These are phyloP conservation scores for Lithophane leautieri DNA, from an alignment of 2,888 invertebrate species.

Conservation along the genomic window DNA sequence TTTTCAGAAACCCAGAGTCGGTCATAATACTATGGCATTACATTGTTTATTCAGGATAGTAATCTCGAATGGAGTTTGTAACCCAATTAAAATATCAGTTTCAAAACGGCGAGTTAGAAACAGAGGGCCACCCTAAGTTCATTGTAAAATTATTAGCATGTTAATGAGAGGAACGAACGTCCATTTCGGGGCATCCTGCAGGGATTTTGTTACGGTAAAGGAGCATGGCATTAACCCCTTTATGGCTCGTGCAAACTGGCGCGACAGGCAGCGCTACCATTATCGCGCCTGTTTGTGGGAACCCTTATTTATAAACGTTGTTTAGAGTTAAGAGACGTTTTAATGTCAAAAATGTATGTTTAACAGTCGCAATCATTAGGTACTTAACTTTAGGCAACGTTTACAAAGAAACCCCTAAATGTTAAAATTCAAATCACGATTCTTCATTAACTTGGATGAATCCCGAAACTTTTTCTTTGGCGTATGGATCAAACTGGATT, in stretches of 20 bases:
- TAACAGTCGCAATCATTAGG: no score
- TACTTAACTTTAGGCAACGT: no score
- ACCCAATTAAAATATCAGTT: conserved; percentile 29
- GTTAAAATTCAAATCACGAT: background rate
- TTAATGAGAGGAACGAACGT: conserved; percentile 27
- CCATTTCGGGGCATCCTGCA: conserved; percentile 21
- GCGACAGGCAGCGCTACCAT: no score
- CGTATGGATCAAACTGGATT: no score
- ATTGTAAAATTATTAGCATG: conserved; percentile 45
- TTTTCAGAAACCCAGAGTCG: background rate
- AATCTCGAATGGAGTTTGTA: conserved; percentile 12
- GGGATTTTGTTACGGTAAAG: conserved; percentile 13
- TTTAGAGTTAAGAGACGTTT: no score
- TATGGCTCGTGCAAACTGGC: no score
- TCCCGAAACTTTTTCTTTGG: no score
- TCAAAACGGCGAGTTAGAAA: conserved; percentile 24
- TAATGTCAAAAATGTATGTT: no score
- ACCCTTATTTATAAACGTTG: no score
- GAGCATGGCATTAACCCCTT: background rate
- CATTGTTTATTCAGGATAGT: conserved; percentile 39
- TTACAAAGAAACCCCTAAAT: background rate
- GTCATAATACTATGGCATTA: conserved; percentile 3
- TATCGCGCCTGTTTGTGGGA: no score
- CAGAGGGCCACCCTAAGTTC: conserved; percentile 9
- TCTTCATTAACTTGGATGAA: background rate